phyloP scores from a whole-genome alignment of 2,797 vertebrate genomes.

The Cryptoprocta ferox region DNA sequence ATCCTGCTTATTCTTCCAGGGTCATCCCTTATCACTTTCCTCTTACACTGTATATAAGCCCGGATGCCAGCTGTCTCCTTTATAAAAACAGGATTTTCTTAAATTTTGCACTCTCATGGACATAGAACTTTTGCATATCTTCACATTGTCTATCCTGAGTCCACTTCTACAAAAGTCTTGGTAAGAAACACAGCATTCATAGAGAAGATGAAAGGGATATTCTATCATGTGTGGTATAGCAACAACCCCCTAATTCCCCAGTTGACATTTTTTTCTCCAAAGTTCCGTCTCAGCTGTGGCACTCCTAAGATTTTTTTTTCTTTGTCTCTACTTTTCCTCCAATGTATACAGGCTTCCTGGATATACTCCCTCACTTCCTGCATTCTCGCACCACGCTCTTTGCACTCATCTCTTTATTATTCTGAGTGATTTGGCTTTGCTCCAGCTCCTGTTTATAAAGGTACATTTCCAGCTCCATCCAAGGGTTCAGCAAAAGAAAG shows the following conservation, averaged over 20 bases:
- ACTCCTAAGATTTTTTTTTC: neutral
- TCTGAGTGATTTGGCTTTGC: constrained; percentile 18
- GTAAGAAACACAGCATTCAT: constrained; percentile 30
- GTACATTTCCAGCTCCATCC: neutral
- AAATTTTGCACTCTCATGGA: neutral
- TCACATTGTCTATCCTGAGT: neutral
- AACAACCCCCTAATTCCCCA: neutral
- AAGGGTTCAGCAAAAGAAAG: constrained; percentile 48
- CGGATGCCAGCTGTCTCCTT: neutral
- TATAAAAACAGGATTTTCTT: constrained; percentile 24
- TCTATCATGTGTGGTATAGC: neutral
- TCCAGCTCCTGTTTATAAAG: neutral
- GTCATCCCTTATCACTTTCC: neutral
- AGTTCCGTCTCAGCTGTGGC: constrained; percentile 2
- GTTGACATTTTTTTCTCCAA: neutral
- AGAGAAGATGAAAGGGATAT: neutral
- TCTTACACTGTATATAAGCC: neutral
- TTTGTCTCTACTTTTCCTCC: neutral
- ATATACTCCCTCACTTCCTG: neutral
- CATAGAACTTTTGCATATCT: neutral
- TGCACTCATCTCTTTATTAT: constrained; percentile 23
- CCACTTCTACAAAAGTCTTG: neutral
- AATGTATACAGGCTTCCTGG: neutral
- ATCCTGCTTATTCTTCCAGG: neutral
- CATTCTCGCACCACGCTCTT: neutral